Evolutionary conservation across 2,797 vertebrate genomes (phyloP).

Genomic region (Ara ararauna): DNA sequence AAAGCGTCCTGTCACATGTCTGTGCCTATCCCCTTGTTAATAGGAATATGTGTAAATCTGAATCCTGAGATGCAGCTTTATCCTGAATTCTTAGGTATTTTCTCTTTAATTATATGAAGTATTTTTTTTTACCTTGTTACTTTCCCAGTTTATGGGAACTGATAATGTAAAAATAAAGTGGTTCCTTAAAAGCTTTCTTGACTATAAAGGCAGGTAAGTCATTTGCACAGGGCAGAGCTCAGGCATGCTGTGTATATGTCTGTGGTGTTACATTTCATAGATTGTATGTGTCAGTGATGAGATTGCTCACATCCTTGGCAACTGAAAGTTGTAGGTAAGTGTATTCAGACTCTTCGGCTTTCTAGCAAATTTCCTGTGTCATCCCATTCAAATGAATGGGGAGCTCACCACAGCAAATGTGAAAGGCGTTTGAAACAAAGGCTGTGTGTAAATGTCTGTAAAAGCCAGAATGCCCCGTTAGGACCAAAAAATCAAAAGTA

Average conservation of each 20-base stretch:
- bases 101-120: not conserved
- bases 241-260: not conserved
- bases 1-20: not conserved
- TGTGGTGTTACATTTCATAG: not conserved
- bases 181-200: not conserved
- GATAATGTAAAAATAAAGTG: not conserved
- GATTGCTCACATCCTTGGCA: not conserved
- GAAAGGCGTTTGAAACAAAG: not conserved
- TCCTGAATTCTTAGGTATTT: not conserved
- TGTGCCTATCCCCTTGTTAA: not conserved
- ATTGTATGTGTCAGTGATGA: not conserved
- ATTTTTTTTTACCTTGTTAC: not conserved
- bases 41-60: not conserved
- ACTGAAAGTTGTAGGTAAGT: not conserved
- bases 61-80: not conserved
- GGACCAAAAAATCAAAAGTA: not conserved
- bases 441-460: not conserved
- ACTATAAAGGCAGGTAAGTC: not conserved
- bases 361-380: not conserved
- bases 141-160: not conserved
- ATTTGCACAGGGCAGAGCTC: not conserved
- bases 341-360: not conserved
- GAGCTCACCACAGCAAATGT: not conserved
- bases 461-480: not conserved
- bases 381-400: not conserved